Evolutionary conservation across 2,797 vertebrate species (phyloP), one percentile per base, ranked within the genome.

Genomic region (Sebastes trivittatus): DNA sequence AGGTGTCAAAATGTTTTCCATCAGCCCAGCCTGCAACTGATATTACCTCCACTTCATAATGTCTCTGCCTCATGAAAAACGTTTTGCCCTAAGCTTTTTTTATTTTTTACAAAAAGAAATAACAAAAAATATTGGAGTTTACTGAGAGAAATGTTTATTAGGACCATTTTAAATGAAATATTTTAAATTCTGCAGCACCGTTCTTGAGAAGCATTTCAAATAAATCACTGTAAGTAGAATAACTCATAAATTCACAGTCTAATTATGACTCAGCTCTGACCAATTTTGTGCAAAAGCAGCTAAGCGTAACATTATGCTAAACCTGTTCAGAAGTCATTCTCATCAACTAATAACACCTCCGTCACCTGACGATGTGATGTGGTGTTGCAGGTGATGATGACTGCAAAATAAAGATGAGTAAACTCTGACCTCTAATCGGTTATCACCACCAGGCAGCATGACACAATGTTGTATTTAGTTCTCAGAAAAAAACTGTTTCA

Each of bases 1-100:
- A 88, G 55, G 77, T 69, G 88, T 87, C 73, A 79, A 56, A 69
- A 60, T 56, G 60, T 84, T 87, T 77, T 72, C 62, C 72, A 78
- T 68, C 72, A 60, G 32, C 81, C 70, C 72, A 66, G 49, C 58
- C 58, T 64, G 84, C 7, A 61, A 56, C 30, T 72, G 30, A 72
- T 67, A 29, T 72, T 56, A n/a, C 0, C 62, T 62, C 20, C 22
- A 23, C 36, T 66, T 61, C 6, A 11, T 65, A 13, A 14, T 42
- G 67, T 81, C 38, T 80, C 18, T 60, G 46, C 8, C 27, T 79
- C 49, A 20, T 9, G 4, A 11, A 20, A 34, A 38, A 23, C 23
- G 36, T 60, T 63, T 18, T 13, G 25, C n/a, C 52, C 7, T 18
- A 38, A 77, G 38, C 13, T 22, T 62, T 59, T 63, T 62, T 42